Percentiles rank a stretch among this genome's conserved stretches.
These are phyloP conservation scores for Cosmia trapezina DNA, from an alignment of 2,888 invertebrate genomes.

Conservation along the genomic window DNA sequence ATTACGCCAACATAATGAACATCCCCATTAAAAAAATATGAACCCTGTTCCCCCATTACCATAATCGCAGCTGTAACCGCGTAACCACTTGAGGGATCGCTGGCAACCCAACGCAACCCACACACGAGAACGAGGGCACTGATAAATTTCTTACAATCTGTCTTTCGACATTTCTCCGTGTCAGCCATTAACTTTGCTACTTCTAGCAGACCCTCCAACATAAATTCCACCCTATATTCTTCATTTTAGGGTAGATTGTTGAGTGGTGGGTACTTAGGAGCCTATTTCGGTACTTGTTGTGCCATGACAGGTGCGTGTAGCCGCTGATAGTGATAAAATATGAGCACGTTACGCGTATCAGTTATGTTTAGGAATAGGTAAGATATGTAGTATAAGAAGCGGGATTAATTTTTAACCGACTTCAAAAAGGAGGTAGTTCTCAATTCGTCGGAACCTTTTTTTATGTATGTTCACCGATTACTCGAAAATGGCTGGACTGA, in stretches of 20 bases:
- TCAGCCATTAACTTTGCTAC: conserved; percentile 57
- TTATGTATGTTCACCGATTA: no score
- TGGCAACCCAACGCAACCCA: conserved; percentile 12
- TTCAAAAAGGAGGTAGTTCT: no score
- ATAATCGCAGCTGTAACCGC: conserved; percentile 40
- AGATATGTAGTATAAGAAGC: no score
- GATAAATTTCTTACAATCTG: conserved; percentile 64
- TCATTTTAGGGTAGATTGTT: conserved; percentile 17
- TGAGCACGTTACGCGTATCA: conserved; percentile 40
- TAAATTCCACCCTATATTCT: conserved; percentile 16
- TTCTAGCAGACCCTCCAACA: conserved; percentile 1
- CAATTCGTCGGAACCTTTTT: no score
- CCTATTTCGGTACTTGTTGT: conserved; percentile 52
- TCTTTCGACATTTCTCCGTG: conserved; percentile 60
- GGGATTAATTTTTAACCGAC: conserved; percentile 27
- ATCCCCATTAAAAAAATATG: conserved; percentile 37
- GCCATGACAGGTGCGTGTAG: conserved; percentile 58
- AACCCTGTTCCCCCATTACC: conserved; percentile 30
- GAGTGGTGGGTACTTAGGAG: conserved; percentile 36
- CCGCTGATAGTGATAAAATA: conserved; percentile 58
- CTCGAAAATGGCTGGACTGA: no score
- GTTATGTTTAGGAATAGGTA: conserved; percentile 14
- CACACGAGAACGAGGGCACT: conserved; percentile 46
- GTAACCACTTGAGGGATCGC: conserved; percentile 50
- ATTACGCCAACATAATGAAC: conserved; percentile 21